A percentile compares a stretch with the other conserved stretches of the same genome.
These are phyloP conservation scores for Bambusicola thoracicus DNA, from an alignment of 2,113 vertebrate genomes.

Conservation along the genomic window DNA sequence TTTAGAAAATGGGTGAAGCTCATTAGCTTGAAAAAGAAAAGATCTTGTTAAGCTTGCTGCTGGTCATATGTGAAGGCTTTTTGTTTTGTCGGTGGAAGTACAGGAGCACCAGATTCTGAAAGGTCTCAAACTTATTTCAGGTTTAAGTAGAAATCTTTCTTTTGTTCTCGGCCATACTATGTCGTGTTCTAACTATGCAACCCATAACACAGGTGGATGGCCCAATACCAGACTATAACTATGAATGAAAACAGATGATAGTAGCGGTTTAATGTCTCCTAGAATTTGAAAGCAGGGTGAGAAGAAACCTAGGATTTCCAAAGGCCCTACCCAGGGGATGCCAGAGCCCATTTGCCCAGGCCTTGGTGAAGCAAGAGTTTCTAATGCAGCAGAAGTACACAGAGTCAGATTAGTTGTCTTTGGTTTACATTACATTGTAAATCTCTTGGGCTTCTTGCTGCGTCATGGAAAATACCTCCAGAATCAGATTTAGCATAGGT, in stretches of 20 bases:
- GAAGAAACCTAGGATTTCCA: no score
- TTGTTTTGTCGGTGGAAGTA: not conserved
- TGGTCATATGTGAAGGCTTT: not conserved
- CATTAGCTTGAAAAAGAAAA: not conserved
- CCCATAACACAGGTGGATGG: not conserved
- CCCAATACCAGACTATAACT: not conserved
- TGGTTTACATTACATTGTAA: accelerated
- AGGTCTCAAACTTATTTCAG: not conserved
- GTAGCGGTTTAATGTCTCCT: not conserved
- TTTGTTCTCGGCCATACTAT: not conserved
- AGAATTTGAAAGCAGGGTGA: not conserved
- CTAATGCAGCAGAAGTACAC: not conserved
- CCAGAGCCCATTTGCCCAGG: not conserved
- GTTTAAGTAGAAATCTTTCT: not conserved
- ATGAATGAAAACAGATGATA: not conserved
- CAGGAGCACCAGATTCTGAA: not conserved
- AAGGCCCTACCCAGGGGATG: not conserved
- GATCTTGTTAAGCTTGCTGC: not conserved
- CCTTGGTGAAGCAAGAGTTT: not conserved
- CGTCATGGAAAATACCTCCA: not conserved
- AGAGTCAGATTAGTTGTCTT: not conserved
- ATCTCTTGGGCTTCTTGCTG: not conserved
- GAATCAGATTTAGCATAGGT: not conserved
- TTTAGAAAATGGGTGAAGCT: not conserved
- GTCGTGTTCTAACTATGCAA: not conserved